phyloP scores from a whole-genome alignment of 2,888 invertebrate genomes.

The Synanthedon tipuliformis region DNA sequence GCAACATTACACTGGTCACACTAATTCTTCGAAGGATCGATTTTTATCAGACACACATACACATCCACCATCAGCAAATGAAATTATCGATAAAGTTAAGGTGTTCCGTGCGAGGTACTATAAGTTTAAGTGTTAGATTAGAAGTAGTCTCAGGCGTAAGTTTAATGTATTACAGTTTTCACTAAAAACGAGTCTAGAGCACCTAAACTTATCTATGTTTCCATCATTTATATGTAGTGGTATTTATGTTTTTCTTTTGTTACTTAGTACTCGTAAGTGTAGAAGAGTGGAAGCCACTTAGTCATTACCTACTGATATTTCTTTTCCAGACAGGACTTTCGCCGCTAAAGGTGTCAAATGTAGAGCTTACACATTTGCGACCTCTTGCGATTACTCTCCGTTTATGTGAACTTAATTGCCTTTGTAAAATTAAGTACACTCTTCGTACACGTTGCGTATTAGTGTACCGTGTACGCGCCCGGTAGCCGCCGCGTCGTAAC shows the following conservation, averaged over 20 bases:
- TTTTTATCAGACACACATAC: not conserved
- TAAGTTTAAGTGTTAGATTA: conserved; percentile 22
- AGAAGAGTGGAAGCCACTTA: not conserved
- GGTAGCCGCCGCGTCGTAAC: conserved; percentile 24
- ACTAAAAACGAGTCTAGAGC: conserved; percentile 53
- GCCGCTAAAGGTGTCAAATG: conserved; percentile 13
- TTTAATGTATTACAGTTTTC: conserved; percentile 20
- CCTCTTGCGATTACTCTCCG: conserved; percentile 12
- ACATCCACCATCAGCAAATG: conserved; percentile 8
- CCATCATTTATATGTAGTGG: conserved; percentile 44
- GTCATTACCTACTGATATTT: conserved; percentile 6
- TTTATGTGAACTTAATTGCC: conserved; percentile 15
- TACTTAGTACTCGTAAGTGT: not conserved
- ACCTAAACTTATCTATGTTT: conserved; percentile 51
- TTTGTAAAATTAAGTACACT: conserved; percentile 6
- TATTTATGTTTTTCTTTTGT: conserved; percentile 4
- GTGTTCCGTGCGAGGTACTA: conserved; percentile 66
- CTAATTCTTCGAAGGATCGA: no score
- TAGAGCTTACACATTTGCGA: conserved; percentile 19
- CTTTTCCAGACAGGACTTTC: conserved; percentile 26
- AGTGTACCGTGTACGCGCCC: conserved; percentile 36
- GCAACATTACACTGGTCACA: no score
- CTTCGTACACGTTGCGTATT: conserved; percentile 6
- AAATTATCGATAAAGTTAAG: conserved; percentile 52
- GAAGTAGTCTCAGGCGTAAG: conserved; percentile 23